phyloP scores from a whole-genome alignment of 2,113 vertebrate species.

The Apteryx owenii region DNA sequence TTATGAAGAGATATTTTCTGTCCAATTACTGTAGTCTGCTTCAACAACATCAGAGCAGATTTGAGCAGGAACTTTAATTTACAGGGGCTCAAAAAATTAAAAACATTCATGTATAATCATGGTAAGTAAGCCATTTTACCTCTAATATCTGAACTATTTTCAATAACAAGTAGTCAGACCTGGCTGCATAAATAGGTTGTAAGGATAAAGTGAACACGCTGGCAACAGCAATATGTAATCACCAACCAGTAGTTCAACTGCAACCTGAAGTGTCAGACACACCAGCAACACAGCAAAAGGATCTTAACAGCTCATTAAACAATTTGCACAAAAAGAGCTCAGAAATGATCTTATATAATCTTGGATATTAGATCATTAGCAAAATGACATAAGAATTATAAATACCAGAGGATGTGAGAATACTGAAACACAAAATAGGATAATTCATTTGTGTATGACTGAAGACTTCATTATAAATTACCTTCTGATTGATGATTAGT shows the following conservation, averaged over 20 bases:
- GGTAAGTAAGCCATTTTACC: not conserved
- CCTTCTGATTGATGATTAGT: too few relatives aligned
- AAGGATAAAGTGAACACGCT: conserved; percentile 8
- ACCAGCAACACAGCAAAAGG: conserved; percentile 22
- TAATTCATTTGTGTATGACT: conserved; percentile 17
- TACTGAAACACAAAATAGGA: not conserved
- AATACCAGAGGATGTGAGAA: not conserved
- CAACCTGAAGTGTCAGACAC: conserved; percentile 10
- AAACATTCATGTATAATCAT: not conserved
- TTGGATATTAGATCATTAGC: conserved; percentile 24
- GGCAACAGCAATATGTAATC: conserved; percentile 34
- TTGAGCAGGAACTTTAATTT: conserved; percentile 36
- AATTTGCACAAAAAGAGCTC: conserved; percentile 23
- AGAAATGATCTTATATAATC: conserved; percentile 37
- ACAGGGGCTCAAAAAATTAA: conserved; percentile 6
- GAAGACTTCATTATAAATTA: not conserved
- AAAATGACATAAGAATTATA: not conserved
- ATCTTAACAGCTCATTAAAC: conserved; percentile 49
- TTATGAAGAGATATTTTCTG: conserved; percentile 4
- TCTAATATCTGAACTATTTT: not conserved
- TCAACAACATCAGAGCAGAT: not conserved
- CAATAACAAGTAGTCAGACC: not conserved
- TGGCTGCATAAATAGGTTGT: not conserved
- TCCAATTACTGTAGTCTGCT: not conserved
- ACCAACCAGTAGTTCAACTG: not conserved